These are phyloP conservation scores for Dissostichus mawsoni DNA, from an alignment of 2,113 vertebrate species.

Conservation along the genomic window DNA sequence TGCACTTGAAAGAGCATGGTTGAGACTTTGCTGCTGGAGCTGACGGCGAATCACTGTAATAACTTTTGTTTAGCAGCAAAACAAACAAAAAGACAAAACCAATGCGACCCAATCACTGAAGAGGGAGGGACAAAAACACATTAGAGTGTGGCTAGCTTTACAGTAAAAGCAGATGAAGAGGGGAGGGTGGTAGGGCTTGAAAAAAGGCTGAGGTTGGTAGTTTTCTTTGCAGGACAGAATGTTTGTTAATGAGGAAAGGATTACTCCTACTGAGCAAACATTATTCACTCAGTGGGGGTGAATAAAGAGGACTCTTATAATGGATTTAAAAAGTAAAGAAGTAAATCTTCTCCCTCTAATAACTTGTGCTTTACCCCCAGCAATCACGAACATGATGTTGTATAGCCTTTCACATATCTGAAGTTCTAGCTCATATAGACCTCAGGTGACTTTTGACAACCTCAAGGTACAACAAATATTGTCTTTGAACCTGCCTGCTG, in stretches of 20 bases:
- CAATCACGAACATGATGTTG: not conserved
- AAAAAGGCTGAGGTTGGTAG: slow-evolving; percentile 3
- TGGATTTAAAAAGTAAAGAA: slow-evolving; percentile 27
- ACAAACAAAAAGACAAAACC: slow-evolving; percentile 11
- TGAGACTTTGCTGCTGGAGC: not conserved
- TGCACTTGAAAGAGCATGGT: slow-evolving; percentile 7
- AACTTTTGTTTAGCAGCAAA: slow-evolving; percentile 32
- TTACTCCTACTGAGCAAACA: slow-evolving; percentile 44
- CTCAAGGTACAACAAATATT: not conserved
- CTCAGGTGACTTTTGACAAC: slow-evolving; percentile 30
- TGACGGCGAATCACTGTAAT: not conserved
- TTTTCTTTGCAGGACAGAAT: slow-evolving; percentile 22
- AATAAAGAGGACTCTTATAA: slow-evolving; percentile 35
- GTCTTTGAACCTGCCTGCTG: slow-evolving; percentile 4
- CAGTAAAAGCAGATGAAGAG: slow-evolving; percentile 17
- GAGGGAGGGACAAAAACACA: slow-evolving; percentile 10
- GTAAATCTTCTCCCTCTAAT: slow-evolving; percentile 21
- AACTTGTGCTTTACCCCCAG: not conserved
- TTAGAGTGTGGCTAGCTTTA: slow-evolving; percentile 2
- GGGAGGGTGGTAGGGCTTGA: not conserved
- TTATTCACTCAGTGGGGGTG: slow-evolving; percentile 24
- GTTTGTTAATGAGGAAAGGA: slow-evolving; percentile 34
- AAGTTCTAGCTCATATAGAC: not conserved
- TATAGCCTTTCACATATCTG: not conserved
- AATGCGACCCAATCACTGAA: not conserved